These are phyloP conservation scores for Drosophila santomea DNA, from an alignment of 1,140 invertebrate species.

Conservation along the genomic window DNA sequence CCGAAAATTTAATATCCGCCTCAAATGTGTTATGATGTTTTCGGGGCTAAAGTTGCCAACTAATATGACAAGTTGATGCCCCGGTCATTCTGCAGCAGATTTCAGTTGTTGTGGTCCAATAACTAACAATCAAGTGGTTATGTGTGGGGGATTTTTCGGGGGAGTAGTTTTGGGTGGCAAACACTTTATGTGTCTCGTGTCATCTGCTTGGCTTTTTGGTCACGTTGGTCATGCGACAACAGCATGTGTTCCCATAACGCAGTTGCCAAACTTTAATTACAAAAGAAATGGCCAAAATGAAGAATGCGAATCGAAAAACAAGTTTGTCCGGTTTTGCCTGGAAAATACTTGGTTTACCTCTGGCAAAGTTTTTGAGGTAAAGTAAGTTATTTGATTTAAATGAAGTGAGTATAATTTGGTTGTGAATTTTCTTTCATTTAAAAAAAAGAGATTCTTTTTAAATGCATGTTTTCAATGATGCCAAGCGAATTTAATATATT, in stretches of 20 bases:
- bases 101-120: slow-evolving; percentile 51
- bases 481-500: no score
- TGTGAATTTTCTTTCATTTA: neutral
- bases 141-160: slow-evolving; percentile 5
- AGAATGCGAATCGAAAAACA: slow-evolving; percentile 17
- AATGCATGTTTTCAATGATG: no score
- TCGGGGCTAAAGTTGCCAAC: slow-evolving; percentile 47
- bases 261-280: slow-evolving; percentile 69
- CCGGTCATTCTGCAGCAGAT: slow-evolving; percentile 36
- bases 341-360: slow-evolving; percentile 19
- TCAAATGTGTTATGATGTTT: slow-evolving; percentile 38
- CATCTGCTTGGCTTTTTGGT: slow-evolving; percentile 63
- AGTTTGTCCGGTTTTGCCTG: slow-evolving; percentile 8
- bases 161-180: slow-evolving; percentile 24
- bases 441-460: neutral
- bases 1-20: slow-evolving; percentile 68
- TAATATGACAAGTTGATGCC: slow-evolving; percentile 79
- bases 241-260: slow-evolving; percentile 59
- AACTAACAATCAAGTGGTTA: slow-evolving; percentile 64
- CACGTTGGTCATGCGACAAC: slow-evolving; percentile 73
- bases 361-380: slow-evolving; percentile 29
- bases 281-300: slow-evolving; percentile 44
- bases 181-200: slow-evolving; percentile 67
- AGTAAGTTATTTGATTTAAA: slow-evolving; percentile 21
- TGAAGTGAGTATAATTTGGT: slow-evolving; percentile 21